Conservation (phyloP, 2,113 vertebrate species). For the Perca flavescens region DNA sequence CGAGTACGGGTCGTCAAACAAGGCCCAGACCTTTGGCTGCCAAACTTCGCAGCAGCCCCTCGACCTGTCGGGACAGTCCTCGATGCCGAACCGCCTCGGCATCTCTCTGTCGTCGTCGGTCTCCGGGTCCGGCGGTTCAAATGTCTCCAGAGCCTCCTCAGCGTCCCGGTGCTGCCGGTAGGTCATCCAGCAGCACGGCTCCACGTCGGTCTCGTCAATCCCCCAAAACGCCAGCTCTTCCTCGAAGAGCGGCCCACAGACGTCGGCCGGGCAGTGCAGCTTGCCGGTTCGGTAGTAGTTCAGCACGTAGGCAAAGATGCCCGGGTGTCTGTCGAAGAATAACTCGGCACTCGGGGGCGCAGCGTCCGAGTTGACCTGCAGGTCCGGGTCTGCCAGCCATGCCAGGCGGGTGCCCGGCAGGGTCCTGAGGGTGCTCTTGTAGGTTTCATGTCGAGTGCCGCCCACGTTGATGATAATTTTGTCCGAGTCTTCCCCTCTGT, state of each 20-base stretch:
- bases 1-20: conserved; percentile 98
- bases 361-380: conserved; percentile 84
- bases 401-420: conserved; percentile 96
- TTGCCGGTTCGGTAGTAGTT: conserved; percentile 99
- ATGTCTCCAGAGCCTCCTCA: conserved; percentile 95
- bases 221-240: conserved; percentile 98
- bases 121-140: conserved; percentile 90
- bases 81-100: conserved; percentile 88
- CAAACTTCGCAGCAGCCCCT: conserved; percentile 88
- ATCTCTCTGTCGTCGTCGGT: conserved; percentile 86
- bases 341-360: conserved; percentile 84
- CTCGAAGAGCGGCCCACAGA: conserved; percentile 97
- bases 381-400: conserved; percentile 91
- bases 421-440: conserved; percentile 95
- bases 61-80: conserved; percentile 86
- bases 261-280: conserved; percentile 97
- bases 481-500: conserved; percentile 94
- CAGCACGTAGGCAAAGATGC: conserved; percentile 96
- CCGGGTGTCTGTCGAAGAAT: conserved; percentile 97
- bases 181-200: conserved; percentile 99
- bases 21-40: conserved; percentile 94
- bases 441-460: conserved; percentile 97
- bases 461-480: conserved; percentile 98
- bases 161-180: conserved; percentile 97
- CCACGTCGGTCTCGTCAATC: conserved; percentile 98